Conservation (phyloP, 2,797 vertebrate species). For the Allobates femoralis region DNA sequence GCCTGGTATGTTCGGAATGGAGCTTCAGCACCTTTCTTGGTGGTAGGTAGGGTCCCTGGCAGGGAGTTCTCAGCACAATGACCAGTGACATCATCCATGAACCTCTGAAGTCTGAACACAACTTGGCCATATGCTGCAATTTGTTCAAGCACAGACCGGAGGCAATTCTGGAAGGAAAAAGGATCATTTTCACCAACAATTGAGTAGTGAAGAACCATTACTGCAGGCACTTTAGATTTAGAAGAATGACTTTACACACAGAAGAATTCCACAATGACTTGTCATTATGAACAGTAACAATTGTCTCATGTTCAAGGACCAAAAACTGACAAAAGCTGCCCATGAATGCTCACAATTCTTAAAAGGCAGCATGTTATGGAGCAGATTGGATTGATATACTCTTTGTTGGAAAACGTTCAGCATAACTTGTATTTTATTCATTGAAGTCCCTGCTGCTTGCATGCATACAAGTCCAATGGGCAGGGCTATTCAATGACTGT, state of each 20-base stretch:
- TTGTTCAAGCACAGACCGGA: constrained; percentile 91
- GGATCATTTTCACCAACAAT: neutral
- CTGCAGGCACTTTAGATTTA: neutral
- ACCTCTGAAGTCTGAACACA: constrained; percentile 90
- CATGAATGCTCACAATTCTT: too few relatives aligned
- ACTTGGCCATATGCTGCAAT: constrained; percentile 94
- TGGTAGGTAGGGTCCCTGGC: constrained; percentile 74
- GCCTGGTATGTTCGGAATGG: constrained; percentile 97
- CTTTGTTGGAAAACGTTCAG: too few relatives aligned
- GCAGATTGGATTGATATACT: too few relatives aligned
- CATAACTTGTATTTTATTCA: too few relatives aligned
- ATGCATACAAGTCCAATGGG: too few relatives aligned
- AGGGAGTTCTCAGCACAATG: constrained; percentile 79
- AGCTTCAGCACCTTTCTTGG: constrained; percentile 85
- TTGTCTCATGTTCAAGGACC: too few relatives aligned
- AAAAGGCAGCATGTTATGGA: too few relatives aligned
- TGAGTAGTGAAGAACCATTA: neutral
- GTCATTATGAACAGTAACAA: too few relatives aligned
- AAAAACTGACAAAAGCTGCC: too few relatives aligned
- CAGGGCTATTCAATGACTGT: too few relatives aligned
- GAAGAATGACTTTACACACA: neutral
- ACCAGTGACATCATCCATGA: constrained; percentile 95
- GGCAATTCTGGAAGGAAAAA: constrained; percentile 80
- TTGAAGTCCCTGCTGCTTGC: too few relatives aligned
- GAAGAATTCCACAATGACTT: neutral